Base-by-base conservation (phyloP, 2,888 invertebrate species). In the Andrena fulva region DNA sequence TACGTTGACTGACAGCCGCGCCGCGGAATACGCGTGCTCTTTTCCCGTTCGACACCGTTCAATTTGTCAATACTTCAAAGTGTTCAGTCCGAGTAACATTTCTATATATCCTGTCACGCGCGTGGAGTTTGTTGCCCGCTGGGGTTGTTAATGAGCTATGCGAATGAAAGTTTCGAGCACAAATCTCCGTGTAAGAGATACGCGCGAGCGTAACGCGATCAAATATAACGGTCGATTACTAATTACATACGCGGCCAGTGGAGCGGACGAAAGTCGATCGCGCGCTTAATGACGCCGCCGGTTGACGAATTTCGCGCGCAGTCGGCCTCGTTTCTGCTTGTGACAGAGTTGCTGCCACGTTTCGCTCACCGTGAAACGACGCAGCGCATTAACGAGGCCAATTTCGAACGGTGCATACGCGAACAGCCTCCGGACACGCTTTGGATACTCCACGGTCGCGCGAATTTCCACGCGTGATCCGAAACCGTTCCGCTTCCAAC, bases 321-420 rank as follows among this genome's bases (percentile, higher is more conserved):
- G 33, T 35, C 78, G 42, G 48, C 7, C 64, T 60, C 60, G 70
- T 70, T 67, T 77, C 78, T 77, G 85, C 31, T 60, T 63, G 70
- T 82, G 84, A 85, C 82, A 77, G 82, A 77, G 77, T 77, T 69
- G 74, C 56, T 52, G 64, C 56, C 67, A 68, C 74, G 73, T 75
- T 84, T 74, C 74, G 54, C 68, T 62, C 71, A 70, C 62, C 62
- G 42, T 50, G 62, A 77, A 73, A 56, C 56, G 56, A 56, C 27
- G 27, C 24, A 1, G 10, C 72, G 78, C 84, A 82, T 87, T 86
- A 89, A 87, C 84, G 85, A 85, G 87, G 60, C 84, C 77, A 89
- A 87, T 89, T 89, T 82, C 80, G 42, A 54, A 62, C 35, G 54
- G 59, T 62, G 70, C 75, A 29, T 35, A 35, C 52, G 35, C 56